Evolutionary conservation across 2,888 invertebrate species (phyloP), one percentile per base, ranked within the genome.

Genomic region (Dione juno): DNA sequence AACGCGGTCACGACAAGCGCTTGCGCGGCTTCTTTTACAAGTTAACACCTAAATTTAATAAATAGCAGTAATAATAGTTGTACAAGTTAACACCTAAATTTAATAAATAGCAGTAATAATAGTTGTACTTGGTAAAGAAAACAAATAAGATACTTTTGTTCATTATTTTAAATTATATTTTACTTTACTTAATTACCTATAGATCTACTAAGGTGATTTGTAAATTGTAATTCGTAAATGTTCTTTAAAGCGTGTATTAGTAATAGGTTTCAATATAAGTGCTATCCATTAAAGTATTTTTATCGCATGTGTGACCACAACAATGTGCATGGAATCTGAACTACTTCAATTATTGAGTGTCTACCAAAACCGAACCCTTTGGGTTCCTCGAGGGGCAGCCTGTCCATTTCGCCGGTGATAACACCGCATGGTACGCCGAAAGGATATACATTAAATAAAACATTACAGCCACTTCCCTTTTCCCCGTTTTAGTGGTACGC

Each of bases 301-400:
- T 78, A 73, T 78, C 83, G 71, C 88, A 88, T 88, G 88, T 88
- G 86, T 84, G 80, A 81, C 88, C 90, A 80, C 90, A 89, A 87
- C 88, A 88, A 89, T 90, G 87, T 88, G 84, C 82, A 82, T 81
- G 89, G 90, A 91, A 92, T 92, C 91, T 90, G 89, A 89, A 90
- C 90, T 89, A 92, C 90, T 92, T 90, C 89, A 89, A 92, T 92
- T 91, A 92, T 92, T 91, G 88, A 92, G 92, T 90, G 88, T 87
- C 88, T 89, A 80, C 86, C 86, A 83, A 86, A 89, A 87, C 88
- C 88, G 84, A 88, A 88, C 91, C 89, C 75, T 90, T 87, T 88
- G 82, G 85, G 85, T 82, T 88, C 80, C 90, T 90, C 89, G 87
- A 90, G 91, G 88, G 91, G 86, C 82, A 83, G 85, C 88, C 88